phyloP scores from a whole-genome alignment of 2,113 vertebrate species.

The Trochalopteron elliotii region DNA sequence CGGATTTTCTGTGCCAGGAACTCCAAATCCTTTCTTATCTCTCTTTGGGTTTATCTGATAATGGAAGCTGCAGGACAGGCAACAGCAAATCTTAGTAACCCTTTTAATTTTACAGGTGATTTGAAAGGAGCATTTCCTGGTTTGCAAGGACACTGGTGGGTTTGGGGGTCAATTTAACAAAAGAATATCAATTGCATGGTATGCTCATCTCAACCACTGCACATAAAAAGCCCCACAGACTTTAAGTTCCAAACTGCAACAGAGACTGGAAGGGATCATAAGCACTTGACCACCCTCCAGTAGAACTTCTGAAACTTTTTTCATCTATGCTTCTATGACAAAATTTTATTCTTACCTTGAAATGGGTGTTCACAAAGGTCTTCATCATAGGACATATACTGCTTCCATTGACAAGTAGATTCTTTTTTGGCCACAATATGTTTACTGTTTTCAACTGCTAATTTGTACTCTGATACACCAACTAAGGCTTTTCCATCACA shows the following conservation, averaged over 20 bases:
- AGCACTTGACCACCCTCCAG: not conserved
- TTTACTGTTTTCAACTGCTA: conserved; percentile 69
- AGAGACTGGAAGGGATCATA: not conserved
- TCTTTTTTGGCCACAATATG: conserved; percentile 76
- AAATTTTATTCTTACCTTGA: conserved; percentile 79
- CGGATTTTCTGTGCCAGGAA: not conserved
- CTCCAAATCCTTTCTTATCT: not conserved
- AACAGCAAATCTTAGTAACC: not conserved
- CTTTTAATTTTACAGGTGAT: not conserved
- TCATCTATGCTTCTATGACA: not conserved
- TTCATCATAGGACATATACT: conserved; percentile 77
- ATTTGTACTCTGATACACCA: conserved; percentile 76
- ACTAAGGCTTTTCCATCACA: conserved; percentile 78
- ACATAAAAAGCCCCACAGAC: not conserved
- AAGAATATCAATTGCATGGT: not conserved
- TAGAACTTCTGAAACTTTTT: not conserved
- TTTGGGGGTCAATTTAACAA: not conserved
- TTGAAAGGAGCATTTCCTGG: not conserved
- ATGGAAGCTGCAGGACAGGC: not conserved
- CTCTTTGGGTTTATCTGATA: not conserved
- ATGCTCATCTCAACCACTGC: not conserved
- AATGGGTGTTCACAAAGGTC: conserved; percentile 85
- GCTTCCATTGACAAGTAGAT: conserved; percentile 77
- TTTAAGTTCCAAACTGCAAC: accelerated
- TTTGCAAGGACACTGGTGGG: not conserved